Conservation (phyloP, 1,140 invertebrate genomes). For the Gonioctena quinquepunctata region DNA sequence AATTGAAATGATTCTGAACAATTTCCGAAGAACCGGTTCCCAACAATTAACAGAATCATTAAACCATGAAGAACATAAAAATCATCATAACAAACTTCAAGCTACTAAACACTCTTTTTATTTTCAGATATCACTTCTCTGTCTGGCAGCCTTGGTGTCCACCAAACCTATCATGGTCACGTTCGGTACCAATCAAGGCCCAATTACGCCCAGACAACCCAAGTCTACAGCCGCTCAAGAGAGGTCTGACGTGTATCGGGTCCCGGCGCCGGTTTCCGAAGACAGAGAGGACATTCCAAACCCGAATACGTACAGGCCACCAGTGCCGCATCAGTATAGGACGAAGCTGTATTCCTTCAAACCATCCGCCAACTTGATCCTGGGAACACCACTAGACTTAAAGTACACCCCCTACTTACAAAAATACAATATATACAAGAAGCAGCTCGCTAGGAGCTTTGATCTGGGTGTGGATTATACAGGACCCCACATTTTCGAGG, state of each 20-base stretch:
- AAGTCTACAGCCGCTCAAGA: slow-evolving; percentile 29
- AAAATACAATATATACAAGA: slow-evolving; percentile 41
- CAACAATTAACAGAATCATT: not conserved
- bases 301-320: slow-evolving; percentile 43
- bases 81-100: not conserved
- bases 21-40: not conserved
- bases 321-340: slow-evolving; percentile 50
- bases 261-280: slow-evolving; percentile 52
- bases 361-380: slow-evolving; percentile 45
- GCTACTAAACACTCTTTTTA: not conserved
- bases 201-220: slow-evolving; percentile 39
- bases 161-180: slow-evolving; percentile 48
- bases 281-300: slow-evolving; percentile 48
- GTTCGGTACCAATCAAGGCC: slow-evolving; percentile 47
- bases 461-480: slow-evolving; percentile 42
- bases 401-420: slow-evolving; percentile 41
- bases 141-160: slow-evolving; percentile 25
- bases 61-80: not conserved
- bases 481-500: slow-evolving; percentile 51
- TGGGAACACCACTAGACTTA: slow-evolving; percentile 48
- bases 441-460: slow-evolving; percentile 31
- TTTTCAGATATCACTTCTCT: slow-evolving; percentile 30
- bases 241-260: slow-evolving; percentile 23
- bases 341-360: slow-evolving; percentile 42
- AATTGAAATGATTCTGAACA: not conserved